These are phyloP conservation scores for Cygnus atratus DNA, from an alignment of 2,113 vertebrate genomes.

Conservation along the genomic window DNA sequence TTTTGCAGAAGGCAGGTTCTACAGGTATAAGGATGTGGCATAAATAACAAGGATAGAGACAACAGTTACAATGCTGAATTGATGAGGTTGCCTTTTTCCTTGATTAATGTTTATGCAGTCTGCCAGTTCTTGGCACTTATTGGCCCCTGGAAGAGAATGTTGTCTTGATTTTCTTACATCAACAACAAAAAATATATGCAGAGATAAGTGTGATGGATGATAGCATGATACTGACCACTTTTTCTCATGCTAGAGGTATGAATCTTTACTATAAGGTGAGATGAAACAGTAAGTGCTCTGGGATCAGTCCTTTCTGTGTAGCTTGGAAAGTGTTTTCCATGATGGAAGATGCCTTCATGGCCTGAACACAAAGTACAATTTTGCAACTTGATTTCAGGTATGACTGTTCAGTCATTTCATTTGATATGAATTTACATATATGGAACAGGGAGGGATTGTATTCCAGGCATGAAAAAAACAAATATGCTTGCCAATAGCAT, in stretches of 20 bases:
- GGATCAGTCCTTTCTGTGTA: background rate
- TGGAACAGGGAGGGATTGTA: background rate
- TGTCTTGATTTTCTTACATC: background rate
- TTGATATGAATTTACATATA: background rate
- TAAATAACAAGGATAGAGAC: background rate
- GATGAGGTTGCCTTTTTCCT: background rate
- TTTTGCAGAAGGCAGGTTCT: background rate
- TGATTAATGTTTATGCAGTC: background rate
- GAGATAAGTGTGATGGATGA: background rate
- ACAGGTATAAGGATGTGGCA: background rate
- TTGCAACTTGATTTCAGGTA: background rate
- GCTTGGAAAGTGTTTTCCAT: background rate
- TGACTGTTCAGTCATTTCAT: background rate
- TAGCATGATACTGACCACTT: background rate
- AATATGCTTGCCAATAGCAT: background rate
- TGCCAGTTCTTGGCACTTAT: background rate
- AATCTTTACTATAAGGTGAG: background rate
- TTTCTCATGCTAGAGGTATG: background rate
- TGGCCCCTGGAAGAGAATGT: background rate
- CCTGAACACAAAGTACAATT: background rate
- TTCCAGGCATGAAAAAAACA: background rate
- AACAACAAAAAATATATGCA: background rate
- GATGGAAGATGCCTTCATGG: background rate
- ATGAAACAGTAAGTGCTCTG: background rate
- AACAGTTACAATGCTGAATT: background rate